These are phyloP conservation scores for Drosophila vallismaia DNA, from an alignment of 2,888 invertebrate species.

Conservation along the genomic window DNA sequence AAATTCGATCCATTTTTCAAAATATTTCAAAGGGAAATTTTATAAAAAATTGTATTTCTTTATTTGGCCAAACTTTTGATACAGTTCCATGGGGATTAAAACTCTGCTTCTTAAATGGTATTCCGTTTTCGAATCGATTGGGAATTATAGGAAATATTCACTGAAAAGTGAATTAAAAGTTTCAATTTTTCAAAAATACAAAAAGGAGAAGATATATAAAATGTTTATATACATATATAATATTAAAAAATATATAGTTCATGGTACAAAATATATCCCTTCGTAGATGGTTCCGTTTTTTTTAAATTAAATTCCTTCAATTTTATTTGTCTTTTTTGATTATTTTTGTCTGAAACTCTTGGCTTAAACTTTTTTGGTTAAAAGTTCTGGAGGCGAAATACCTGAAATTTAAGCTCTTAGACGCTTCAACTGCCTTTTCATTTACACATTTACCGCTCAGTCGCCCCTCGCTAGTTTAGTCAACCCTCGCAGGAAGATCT, in stretches of 20 bases:
- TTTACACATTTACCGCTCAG: background rate
- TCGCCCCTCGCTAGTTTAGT: slow-evolving; percentile 1
- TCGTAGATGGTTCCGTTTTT: no score
- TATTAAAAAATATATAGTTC: no score
- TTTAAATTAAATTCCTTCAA: no score
- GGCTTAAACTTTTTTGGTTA: background rate
- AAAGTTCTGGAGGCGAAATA: background rate
- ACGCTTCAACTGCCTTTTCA: background rate
- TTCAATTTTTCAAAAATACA: background rate
- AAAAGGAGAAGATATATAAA: no score
- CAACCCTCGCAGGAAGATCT: slow-evolving; percentile 20
- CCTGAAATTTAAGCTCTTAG: background rate
- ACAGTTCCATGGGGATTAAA: background rate
- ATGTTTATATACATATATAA: no score
- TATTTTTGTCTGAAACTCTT: no score
- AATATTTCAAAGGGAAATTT: background rate
- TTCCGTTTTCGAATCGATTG: background rate
- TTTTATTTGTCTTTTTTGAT: no score
- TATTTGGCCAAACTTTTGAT: background rate
- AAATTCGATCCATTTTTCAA: background rate
- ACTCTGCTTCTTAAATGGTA: background rate
- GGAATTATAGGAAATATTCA: background rate
- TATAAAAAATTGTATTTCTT: background rate
- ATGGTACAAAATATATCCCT: no score
- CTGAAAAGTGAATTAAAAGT: background rate